Evolutionary conservation across 2,113 vertebrate genomes (phyloP).

Genomic region (Lonchura striata): DNA sequence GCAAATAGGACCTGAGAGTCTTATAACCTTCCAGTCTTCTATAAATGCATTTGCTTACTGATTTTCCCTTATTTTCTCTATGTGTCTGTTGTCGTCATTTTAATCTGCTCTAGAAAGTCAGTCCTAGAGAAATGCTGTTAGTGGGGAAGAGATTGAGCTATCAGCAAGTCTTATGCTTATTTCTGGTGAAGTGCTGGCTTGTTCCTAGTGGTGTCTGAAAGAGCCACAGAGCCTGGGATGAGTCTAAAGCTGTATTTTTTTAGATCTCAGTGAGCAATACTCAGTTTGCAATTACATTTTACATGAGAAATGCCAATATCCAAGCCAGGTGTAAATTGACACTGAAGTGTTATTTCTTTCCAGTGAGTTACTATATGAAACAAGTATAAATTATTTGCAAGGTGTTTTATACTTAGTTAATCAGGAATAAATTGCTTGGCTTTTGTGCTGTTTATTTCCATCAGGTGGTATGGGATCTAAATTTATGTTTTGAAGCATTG

Average conservation of each 20-base stretch:
- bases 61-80: neutral
- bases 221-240: neutral
- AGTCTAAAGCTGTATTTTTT: neutral
- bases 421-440: neutral
- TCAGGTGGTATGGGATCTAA: neutral
- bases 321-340: neutral
- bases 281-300: neutral
- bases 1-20: neutral
- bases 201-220: neutral
- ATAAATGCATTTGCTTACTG: neutral
- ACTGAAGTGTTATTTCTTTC: neutral
- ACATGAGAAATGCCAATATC: neutral
- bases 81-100: neutral
- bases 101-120: neutral
- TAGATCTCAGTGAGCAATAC: neutral
- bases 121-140: neutral
- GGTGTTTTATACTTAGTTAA: slow-evolving; percentile 7
- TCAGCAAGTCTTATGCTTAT: neutral
- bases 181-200: neutral
- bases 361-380: neutral
- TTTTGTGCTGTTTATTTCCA: slow-evolving; percentile 26
- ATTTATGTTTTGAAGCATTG: neutral
- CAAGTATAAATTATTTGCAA: neutral
- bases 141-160: neutral
- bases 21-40: neutral